These are phyloP conservation scores for Marisa cornuarietis DNA, from an alignment of 1,140 invertebrate genomes.

Conservation along the genomic window DNA sequence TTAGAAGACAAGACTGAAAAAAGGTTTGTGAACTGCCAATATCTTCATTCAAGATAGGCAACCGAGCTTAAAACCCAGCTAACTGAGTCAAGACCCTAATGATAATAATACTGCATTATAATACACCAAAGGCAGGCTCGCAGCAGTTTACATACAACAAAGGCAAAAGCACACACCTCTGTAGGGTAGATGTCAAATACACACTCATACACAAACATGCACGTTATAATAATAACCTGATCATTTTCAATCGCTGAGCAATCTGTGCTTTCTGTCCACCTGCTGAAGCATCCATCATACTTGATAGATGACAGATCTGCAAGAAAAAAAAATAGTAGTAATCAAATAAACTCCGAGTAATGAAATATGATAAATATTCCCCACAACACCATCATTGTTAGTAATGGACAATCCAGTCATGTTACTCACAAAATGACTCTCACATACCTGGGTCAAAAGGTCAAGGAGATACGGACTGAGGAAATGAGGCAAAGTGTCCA, in stretches of 20 bases:
- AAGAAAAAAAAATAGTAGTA: neutral
- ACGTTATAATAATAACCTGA: neutral
- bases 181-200: neutral
- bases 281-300: neutral
- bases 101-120: too few relatives aligned
- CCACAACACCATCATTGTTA: too few relatives aligned
- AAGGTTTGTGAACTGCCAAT: too few relatives aligned
- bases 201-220: neutral
- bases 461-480: slow-evolving; percentile 84
- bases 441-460: slow-evolving; percentile 68
- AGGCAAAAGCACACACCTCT: neutral
- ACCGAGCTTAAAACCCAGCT: too few relatives aligned
- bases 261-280: neutral
- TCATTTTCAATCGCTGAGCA: neutral
- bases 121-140: too few relatives aligned
- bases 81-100: too few relatives aligned
- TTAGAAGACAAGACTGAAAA: too few relatives aligned
- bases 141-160: too few relatives aligned
- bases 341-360: neutral
- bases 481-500: slow-evolving; percentile 82
- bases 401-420: neutral
- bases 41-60: too few relatives aligned
- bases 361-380: neutral
- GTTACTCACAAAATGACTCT: neutral
- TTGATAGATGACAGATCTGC: slow-evolving; percentile 11